phyloP scores from a whole-genome alignment of 2,797 vertebrate species.

The Argya squamiceps region DNA sequence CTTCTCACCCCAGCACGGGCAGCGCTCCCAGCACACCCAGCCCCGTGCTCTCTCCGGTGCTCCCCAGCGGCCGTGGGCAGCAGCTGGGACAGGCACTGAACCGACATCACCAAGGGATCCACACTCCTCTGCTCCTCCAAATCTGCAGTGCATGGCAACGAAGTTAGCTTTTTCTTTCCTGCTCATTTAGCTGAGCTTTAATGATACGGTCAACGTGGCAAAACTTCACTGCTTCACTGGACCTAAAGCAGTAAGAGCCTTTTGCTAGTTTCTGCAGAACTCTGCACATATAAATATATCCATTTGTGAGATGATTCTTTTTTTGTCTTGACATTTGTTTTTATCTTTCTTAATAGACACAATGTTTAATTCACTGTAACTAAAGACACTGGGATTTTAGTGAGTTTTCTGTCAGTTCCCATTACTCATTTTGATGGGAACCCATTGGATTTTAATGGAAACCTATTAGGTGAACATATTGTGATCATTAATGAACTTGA shows the following conservation, averaged over 20 bases:
- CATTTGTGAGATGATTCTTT: background rate
- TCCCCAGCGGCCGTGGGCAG: background rate
- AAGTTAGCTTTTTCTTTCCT: background rate
- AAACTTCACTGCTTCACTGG: background rate
- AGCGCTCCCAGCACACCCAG: background rate
- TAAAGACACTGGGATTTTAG: conserved; percentile 67
- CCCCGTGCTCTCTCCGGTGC: background rate
- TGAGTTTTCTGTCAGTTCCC: conserved; percentile 63
- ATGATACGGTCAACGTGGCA: background rate
- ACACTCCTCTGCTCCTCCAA: background rate
- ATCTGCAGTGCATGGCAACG: background rate
- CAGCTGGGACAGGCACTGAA: background rate
- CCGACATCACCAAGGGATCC: background rate
- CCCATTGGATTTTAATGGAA: conserved; percentile 79
- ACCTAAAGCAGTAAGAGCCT: background rate
- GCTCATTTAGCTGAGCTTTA: background rate
- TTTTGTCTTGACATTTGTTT: background rate
- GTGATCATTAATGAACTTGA: conserved; percentile 77
- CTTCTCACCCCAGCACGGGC: background rate
- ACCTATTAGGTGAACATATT: conserved; percentile 78
- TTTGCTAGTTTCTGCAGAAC: background rate
- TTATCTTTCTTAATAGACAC: conserved; percentile 42
- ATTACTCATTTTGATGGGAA: conserved; percentile 78
- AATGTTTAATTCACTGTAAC: conserved; percentile 68
- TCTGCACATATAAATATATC: background rate